Base-by-base conservation (phyloP, 1,140 invertebrate genomes). In the Leptoteleia sp. region DNA sequence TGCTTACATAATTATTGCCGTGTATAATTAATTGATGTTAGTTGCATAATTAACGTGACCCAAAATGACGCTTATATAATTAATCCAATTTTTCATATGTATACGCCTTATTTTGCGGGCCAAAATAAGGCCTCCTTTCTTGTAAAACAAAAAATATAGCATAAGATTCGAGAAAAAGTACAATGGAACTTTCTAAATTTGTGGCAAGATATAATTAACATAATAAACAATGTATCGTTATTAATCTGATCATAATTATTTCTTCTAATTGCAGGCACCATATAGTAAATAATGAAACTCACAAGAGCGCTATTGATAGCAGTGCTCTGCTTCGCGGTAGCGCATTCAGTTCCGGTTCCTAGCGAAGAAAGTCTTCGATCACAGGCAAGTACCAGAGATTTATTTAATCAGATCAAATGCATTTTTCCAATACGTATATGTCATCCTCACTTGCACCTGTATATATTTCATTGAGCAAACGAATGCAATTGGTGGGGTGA, bases 271-370 rank as follows among this genome's bases (percentile, higher is more conserved):
- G 11, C 45, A 75, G 70, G 45, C 9, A 13, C 7, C 64, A 64
- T 50, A 71, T 70, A 72, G 55, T 17, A 17, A 38, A 88, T 82
- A 81, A 88, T 89, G 88, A 88, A 80, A 67, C 76, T 76, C 37
- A 79, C 79, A 65, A 75, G 70, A 65, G 68, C 81, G 38, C 37
- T 86, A 33, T 38, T 89, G 42, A 52, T 81, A 15, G 79, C 78
- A 43, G 80, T 76, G 52, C 35, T 87, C 4, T 85, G 86, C 68
- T 62, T 84, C 55, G 78, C 83, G 16, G 59, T 85, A 55, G 85
- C 83, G 54, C 81, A 67, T 50, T 83, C 88, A 25, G 19, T 83
- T 76, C 88, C 88, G 40, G 50, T 87, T 79, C 73, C 84, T 38
- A 81, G 84, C 37, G 67, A 76, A 33, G 76, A 83, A 22, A 78